Conservation (phyloP, 1,140 invertebrate genomes). For the Drosophila sechellia region DNA sequence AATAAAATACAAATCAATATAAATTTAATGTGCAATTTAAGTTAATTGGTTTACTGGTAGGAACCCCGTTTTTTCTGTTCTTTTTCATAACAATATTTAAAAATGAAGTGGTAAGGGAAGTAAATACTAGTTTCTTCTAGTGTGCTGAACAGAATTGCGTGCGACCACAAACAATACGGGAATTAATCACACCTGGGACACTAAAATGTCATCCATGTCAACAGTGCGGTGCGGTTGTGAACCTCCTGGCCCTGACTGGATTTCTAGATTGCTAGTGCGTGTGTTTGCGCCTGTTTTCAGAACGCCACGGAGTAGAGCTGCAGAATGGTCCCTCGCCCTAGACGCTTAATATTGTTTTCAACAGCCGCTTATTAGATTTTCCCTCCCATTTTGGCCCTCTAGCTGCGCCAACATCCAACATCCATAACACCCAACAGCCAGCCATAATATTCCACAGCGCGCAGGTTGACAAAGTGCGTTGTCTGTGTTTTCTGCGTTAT, state of each 20-base stretch:
- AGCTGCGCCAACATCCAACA: neutral
- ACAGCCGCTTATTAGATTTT: conserved; percentile 71
- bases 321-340: conserved; percentile 9
- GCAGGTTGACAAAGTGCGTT: conserved; percentile 58
- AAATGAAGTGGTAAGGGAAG: no score
- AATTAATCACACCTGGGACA: conserved; percentile 78
- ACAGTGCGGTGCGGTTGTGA: conserved; percentile 50
- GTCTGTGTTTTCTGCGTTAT: conserved; percentile 35
- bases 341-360: conserved; percentile 70
- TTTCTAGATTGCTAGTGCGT: conserved; percentile 32
- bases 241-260: conserved; percentile 21
- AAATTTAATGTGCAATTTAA: no score
- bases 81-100: no score
- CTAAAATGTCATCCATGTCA: conserved; percentile 75
- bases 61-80: no score
- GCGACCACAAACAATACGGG: conserved; percentile 59
- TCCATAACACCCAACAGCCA: neutral
- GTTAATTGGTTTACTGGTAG: no score
- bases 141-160: conserved; percentile 16
- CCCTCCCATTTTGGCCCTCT: conserved; percentile 3
- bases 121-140: conserved; percentile 1
- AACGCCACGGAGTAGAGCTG: conserved; percentile 8
- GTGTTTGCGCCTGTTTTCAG: conserved; percentile 25
- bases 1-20: neutral
- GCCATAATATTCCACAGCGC: conserved; percentile 25